Base-by-base conservation (phyloP, 2,797 vertebrate genomes). In the Furcifer pardalis region DNA sequence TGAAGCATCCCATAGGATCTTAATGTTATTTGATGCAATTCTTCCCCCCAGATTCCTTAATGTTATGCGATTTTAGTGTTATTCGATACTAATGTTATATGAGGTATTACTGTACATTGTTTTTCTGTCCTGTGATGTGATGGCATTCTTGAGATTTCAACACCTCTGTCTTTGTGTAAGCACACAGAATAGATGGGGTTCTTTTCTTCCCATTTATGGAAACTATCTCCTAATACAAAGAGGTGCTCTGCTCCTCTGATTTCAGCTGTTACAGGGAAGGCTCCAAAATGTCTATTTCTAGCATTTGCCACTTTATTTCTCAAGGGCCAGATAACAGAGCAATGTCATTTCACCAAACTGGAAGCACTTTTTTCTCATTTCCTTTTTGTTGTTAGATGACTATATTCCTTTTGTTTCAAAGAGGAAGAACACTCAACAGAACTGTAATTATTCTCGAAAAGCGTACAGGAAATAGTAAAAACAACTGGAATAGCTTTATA, bases 341-440 rank as follows among this genome's bases (percentile, higher is more conserved):
- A 19, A 52, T 25, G 32, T 23, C 46, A 4, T 40, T 35, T 23
- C 59, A 79, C 25, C 49, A 49, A 84, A 79, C 1, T 40, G n/a
- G n/a, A 63, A 52, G n/a, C 25, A n/a, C 15, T 30, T 12, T 44
- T 9, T 25, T 15, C 25, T 30, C 66, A 25, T 21, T 23, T n/a
- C 23, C 21, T 32, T 59, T 32, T 62, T 82, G 69, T 60, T 46
- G 32, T 62, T 72, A n/a, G 13, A 74, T 49, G 77, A 49, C 23
- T 66, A 3, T n/a, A 71, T 60, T 81, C 52, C 66, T 59, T 82
- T 73, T 82, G 37, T 77, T 83, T 66, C n/a, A 79, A 35, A 52
- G 42, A 74, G 32, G 44, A 79, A 56, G 40, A 27, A 23, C 30
- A 25, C 30, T 19, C 40, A 25, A 72, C 21, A 71, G 52, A 21